Evolutionary conservation across 2,797 vertebrate genomes (phyloP).

Genomic region (Pristis pectinata): DNA sequence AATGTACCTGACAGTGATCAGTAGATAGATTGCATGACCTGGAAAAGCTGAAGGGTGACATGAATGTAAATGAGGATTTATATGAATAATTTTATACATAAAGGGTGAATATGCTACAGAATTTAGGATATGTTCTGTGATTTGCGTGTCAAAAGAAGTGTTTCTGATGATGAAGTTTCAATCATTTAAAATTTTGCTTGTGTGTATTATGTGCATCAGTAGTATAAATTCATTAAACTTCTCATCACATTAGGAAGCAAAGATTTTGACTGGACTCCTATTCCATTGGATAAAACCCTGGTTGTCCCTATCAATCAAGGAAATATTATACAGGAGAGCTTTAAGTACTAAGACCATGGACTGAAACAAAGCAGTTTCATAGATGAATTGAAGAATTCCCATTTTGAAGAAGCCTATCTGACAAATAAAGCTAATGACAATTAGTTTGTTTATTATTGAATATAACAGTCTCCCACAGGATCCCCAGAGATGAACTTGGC

Average conservation of each 20-base stretch:
- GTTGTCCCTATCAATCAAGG: too few relatives aligned
- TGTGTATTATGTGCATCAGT: not conserved
- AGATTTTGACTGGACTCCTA: not conserved
- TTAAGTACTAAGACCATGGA: not conserved
- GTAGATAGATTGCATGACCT: not conserved
- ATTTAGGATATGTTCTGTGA: too few relatives aligned
- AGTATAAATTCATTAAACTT: not conserved
- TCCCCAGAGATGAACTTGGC: too few relatives aligned
- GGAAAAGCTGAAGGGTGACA: not conserved
- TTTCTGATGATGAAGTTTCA: not conserved
- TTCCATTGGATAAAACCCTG: not conserved
- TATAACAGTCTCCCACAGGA: not conserved
- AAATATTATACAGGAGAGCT: not conserved
- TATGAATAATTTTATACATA: not conserved
- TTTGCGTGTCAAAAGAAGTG: not conserved
- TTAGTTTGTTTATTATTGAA: not conserved
- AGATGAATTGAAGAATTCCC: not conserved
- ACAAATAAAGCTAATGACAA: not conserved
- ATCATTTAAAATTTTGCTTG: not conserved
- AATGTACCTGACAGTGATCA: not conserved
- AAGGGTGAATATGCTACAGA: too few relatives aligned
- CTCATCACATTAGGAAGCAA: not conserved
- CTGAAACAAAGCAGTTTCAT: not conserved
- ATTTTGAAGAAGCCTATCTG: not conserved
- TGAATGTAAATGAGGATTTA: not conserved